Base-by-base conservation (phyloP, 2,888 invertebrate species). In the Drosophila aldrichi region DNA sequence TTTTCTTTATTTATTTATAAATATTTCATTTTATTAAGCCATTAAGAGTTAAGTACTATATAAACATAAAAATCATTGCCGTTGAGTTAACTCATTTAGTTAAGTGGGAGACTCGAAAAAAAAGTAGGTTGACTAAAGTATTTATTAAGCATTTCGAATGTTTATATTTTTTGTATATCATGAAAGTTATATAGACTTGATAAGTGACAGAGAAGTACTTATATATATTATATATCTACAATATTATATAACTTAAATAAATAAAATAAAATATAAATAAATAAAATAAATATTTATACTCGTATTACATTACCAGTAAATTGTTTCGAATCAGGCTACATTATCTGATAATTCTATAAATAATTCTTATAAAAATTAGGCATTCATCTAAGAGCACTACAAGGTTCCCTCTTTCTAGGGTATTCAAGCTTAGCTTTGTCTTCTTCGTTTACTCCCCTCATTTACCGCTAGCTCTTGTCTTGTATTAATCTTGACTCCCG, bases 11-110 rank as follows among this genome's bases (percentile, higher is more conserved):
- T 29, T 0, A 16, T 59, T 43, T 44, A 40, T 67, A 48, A 41
- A 52, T 34, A 49, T 48, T 29, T 54, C 38, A 58, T 38, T 74
- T 69, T 52, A 62, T 77, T 60, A 57, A 34, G 43, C 46, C 54
- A 63, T 71, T 58, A 36, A 54, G 22, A 48, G 52, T 59, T 12
- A 43, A 59, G 22, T 22, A 46, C 54, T 48, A n/a, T 16, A 40
- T 16, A 52, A 49, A 16, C 36, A 22, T 34, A 29, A n/a, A 40
- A 32, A 38, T 32, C 16, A 25, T 40, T 43, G 40, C 41, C 10
- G 20, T 20, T 60, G 7, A 34, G 49, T 49, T 18, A 34, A 34
- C 25, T 34, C 18, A 48, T 32, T 9, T 22, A 40, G 34, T 44
- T 16, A 54, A 74, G 75, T 54, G n/a, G 16, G 2, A 3, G 25